Evolutionary conservation across 1,140 invertebrate genomes (phyloP).

Genomic region (Cyclina sinensis): DNA sequence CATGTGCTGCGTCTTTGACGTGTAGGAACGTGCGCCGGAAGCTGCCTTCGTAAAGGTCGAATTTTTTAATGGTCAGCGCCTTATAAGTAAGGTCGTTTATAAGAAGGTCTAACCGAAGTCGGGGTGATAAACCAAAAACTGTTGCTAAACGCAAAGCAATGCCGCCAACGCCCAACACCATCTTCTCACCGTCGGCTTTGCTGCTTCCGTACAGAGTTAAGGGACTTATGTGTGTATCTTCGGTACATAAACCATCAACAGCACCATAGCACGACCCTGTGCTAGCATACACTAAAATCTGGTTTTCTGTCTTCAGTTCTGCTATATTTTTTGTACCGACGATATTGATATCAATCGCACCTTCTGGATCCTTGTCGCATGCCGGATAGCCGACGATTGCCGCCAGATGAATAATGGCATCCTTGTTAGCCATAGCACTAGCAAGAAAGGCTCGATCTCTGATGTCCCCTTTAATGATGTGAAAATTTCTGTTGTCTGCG

Average conservation of each 20-base stretch:
- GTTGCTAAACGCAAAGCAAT: slow-evolving; percentile 80
- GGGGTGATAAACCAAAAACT: slow-evolving; percentile 82
- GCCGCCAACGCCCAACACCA: slow-evolving; percentile 75
- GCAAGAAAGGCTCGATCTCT: slow-evolving; percentile 72
- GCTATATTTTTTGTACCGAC: slow-evolving; percentile 78
- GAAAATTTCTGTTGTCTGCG: slow-evolving; percentile 73
- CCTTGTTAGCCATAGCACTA: slow-evolving; percentile 73
- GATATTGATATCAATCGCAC: slow-evolving; percentile 77
- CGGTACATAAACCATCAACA: slow-evolving; percentile 80
- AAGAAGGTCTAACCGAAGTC: slow-evolving; percentile 80
- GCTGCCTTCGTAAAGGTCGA: slow-evolving; percentile 81
- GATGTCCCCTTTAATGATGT: slow-evolving; percentile 78
- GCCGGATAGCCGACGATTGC: slow-evolving; percentile 84
- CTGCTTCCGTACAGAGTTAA: slow-evolving; percentile 80
- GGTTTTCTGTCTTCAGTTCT: slow-evolving; percentile 72
- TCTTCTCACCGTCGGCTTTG: slow-evolving; percentile 80
- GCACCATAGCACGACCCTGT: slow-evolving; percentile 83
- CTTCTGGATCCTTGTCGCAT: slow-evolving; percentile 79
- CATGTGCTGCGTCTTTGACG: slow-evolving; percentile 80
- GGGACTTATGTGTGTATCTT: slow-evolving; percentile 80
- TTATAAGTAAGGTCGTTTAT: slow-evolving; percentile 83
- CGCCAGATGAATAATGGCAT: slow-evolving; percentile 79
- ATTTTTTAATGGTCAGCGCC: slow-evolving; percentile 78
- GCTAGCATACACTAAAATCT: slow-evolving; percentile 81
- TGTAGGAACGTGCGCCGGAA: slow-evolving; percentile 82